Base-by-base conservation (phyloP, 2,888 invertebrate species). In the Macrophya annulata region DNA sequence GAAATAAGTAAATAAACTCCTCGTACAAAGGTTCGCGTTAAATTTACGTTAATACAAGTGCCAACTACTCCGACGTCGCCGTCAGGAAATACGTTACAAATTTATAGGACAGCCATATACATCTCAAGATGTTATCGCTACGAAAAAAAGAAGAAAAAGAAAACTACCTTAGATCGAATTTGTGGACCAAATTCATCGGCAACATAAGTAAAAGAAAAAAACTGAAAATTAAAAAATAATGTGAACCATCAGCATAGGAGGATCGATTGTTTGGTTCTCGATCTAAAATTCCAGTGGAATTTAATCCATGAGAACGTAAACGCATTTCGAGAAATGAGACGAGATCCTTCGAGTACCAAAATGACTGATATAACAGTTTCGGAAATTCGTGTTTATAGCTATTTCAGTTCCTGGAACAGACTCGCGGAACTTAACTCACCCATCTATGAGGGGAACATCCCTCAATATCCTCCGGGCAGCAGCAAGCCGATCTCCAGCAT, bases 401-500 rank as follows among this genome's bases (percentile, higher is more conserved):
- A 62, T 12, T 12, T 17, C 62, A 21, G 12, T 21, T 62, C 12
- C 8, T 37, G 37, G 17, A 68, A 15, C 17, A 68, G 37, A 68
- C 37, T 68, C 17, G 15, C 15, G 15, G 62, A 62, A 62, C 81
- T 81, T 10, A 43, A 86, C 92, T 92, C 86, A 93, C 93, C 93
- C 93, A 85, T 93, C 93, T 87, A 93, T 92, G 74, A 93, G 88
- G 55, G 93, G 93, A 84, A 93, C 93, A 84, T 93, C 92, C 85
- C 90, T 90, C 74, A 93, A 89, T 88, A 93, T 93, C 84, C 91
- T 91, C 87, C 92, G 92, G 85, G 93, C 93, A 86, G 91, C 91
- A 68, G 93, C 93, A 86, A 93, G 92, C 74, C 92, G 92, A 89
- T 93, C 93, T 87, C 91, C 93, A 84, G 92, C 92, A 87, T 93